Conservation (phyloP, 2,113 vertebrate genomes). For the Odocoileus hemionus region DNA sequence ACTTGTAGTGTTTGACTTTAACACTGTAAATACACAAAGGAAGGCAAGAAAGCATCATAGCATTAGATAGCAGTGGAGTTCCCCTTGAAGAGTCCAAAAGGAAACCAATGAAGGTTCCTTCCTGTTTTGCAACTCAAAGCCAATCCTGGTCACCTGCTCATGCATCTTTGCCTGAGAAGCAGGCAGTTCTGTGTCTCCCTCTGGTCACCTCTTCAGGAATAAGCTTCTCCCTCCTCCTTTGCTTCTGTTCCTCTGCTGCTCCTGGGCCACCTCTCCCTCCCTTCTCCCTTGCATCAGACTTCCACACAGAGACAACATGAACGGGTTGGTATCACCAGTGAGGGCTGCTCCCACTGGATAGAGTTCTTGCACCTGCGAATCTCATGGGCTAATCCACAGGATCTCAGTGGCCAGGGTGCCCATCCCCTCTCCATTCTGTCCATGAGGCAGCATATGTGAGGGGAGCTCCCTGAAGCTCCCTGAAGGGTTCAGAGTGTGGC, state of each 20-base stretch:
- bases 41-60: background rate
- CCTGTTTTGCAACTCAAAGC: background rate
- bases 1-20: background rate
- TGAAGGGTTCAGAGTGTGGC: background rate
- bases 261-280: background rate
- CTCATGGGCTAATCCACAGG: background rate
- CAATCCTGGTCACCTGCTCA: background rate
- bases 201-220: background rate
- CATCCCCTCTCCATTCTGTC: background rate
- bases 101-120: background rate
- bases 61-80: background rate
- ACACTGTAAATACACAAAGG: background rate
- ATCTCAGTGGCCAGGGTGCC: accelerated
- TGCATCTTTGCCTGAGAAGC: background rate
- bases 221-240: background rate
- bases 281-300: background rate
- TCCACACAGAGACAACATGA: background rate
- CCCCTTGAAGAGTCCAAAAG: background rate
- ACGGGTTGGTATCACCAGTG: background rate
- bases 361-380: background rate
- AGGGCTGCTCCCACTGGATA: background rate
- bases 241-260: background rate
- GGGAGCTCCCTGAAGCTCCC: background rate
- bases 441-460: background rate
- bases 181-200: background rate